Percentiles rank a stretch among this genome's conserved stretches.
phyloP scores from a whole-genome alignment of 2,113 vertebrate species.

The Clarias gariepinus region DNA sequence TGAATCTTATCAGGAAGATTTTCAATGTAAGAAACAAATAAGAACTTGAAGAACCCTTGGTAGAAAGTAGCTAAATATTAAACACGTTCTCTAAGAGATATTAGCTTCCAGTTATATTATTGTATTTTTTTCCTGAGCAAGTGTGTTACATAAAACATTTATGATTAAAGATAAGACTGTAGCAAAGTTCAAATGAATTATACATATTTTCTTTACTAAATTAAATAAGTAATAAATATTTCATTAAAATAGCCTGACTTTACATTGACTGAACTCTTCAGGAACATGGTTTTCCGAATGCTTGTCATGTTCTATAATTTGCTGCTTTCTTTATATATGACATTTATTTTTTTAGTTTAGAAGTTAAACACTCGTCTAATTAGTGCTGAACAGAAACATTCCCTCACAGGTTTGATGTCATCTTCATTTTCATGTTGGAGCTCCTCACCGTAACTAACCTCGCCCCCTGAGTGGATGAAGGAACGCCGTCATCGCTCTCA shows the following conservation, averaged over 20 bases:
- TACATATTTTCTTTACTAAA: not conserved
- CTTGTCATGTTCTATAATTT: not conserved
- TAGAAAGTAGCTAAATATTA: not conserved
- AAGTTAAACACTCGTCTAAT: not conserved
- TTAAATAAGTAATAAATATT: not conserved
- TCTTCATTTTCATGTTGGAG: not conserved
- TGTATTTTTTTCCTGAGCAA: not conserved
- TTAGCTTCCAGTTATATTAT: not conserved
- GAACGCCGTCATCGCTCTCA: not conserved
- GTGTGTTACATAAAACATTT: not conserved
- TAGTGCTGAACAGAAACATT: not conserved
- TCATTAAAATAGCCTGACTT: not conserved
- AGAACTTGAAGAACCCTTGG: not conserved
- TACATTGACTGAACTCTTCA: not conserved
- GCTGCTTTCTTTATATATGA: not conserved
- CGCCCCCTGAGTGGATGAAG: not conserved
- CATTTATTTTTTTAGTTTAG: not conserved
- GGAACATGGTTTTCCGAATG: not conserved
- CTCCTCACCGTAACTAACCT: not conserved
- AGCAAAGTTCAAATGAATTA: not conserved
- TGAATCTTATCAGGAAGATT: not conserved
- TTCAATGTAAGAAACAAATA: not conserved
- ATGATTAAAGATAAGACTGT: not conserved
- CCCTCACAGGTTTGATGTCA: not conserved
- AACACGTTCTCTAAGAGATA: not conserved